A percentile compares a stretch with the other conserved stretches of the same genome.
Evolutionary conservation across 2,888 invertebrate genomes (phyloP).

Genomic region (Beris chalybata): DNA sequence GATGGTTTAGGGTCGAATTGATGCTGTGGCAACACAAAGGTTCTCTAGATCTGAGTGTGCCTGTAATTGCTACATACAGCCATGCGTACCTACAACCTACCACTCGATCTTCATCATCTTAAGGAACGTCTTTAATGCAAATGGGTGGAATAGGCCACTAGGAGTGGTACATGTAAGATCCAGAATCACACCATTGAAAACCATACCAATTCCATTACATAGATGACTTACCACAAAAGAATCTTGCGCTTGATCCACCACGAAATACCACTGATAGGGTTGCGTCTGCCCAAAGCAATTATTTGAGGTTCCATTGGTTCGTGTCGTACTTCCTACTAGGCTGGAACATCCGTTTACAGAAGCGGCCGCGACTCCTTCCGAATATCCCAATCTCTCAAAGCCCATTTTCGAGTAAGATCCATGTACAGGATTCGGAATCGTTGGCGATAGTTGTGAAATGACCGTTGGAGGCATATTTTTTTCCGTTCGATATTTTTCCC

Average conservation of each 20-base stretch:
- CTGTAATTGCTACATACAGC: too few relatives aligned
- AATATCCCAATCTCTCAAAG: conserved; percentile 22
- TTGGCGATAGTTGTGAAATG: conserved; percentile 33
- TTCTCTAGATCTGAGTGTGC: too few relatives aligned
- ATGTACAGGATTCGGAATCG: conserved; percentile 23
- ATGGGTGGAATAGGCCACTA: too few relatives aligned
- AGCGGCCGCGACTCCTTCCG: background rate
- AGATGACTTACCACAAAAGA: conserved; percentile 27
- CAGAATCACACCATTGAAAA: background rate
- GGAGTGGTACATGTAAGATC: background rate
- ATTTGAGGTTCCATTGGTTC: background rate
- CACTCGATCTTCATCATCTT: too few relatives aligned
- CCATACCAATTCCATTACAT: background rate
- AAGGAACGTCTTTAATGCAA: too few relatives aligned
- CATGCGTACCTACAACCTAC: too few relatives aligned
- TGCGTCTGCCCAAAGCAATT: conserved; percentile 1
- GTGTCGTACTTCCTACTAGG: background rate
- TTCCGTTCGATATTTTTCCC: background rate
- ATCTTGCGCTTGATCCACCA: conserved; percentile 33
- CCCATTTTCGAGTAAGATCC: conserved; percentile 31
- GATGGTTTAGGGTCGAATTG: too few relatives aligned
- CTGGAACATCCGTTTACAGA: background rate
- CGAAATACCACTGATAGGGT: conserved; percentile 31
- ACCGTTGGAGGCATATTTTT: conserved; percentile 33
- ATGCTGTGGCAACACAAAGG: too few relatives aligned